Evolutionary conservation across 2,113 vertebrate genomes (phyloP), one percentile per base, ranked within the genome.

Genomic region (Bos indicus): DNA sequence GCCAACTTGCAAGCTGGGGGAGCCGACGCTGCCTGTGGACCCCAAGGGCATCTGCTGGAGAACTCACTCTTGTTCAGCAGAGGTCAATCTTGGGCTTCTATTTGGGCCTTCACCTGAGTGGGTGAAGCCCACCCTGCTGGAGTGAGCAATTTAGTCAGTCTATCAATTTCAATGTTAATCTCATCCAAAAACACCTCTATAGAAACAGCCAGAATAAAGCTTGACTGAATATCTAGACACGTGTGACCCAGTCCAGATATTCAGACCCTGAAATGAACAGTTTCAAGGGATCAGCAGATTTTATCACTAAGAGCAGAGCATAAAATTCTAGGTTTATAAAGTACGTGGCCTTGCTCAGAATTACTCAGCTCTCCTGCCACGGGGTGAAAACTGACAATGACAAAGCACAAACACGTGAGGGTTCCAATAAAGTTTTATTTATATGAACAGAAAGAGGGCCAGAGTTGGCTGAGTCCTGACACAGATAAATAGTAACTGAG

Each of bases 281-380:
- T 51, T 33, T 81, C 46, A 51, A 33, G 78, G 78, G 5, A 19
- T 23, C 40, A 54, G 54, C 30, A 51, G 15, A 43, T n/a, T 23
- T 59, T 43, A 43, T 52, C 33, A 30, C 1, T 5, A 28, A 59
- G 16, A 28, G 23, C 6, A 3, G 17, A 5, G 0, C 5, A 30
- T 10, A 40, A 5, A 17, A 48, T 28, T 36, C 23, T 12, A 25
- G 77, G n/a, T 40, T 43, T 25, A 19, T 3, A 0, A 8, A 40
- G 6, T 3, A 0, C 0, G 1, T 5, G 84, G 67, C 12, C 87
- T 36, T 14, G 19, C 4, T 46, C 6, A 28, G 21, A 4, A 14
- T 17, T 14, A 12, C 23, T 15, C 36, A 11, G 9, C 13, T n/a
- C 26, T 77, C 12, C 67, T 25, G 8, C 3, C 15, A 9, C 1